Percentiles rank a stretch among this genome's conserved stretches.
Evolutionary conservation across 1,140 invertebrate genomes (phyloP).

Genomic region (Zaprionus ornatus): DNA sequence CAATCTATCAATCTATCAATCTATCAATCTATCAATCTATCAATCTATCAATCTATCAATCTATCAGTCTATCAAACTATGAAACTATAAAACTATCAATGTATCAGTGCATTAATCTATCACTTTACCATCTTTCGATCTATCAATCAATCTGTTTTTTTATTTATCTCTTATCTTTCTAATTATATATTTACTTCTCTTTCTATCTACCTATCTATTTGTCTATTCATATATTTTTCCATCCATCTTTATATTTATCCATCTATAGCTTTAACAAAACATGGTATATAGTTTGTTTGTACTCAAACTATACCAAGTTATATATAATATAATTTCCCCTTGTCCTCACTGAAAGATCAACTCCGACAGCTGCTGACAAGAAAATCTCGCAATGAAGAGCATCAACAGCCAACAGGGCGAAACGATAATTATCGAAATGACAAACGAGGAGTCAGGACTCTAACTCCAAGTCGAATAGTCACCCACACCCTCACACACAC

Average conservation of each 20-base stretch:
- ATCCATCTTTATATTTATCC: not conserved
- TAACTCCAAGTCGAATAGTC: not conserved
- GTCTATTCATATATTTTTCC: not conserved
- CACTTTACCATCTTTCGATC: too few relatives aligned
- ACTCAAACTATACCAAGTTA: not conserved
- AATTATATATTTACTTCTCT: not conserved
- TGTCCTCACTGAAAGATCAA: conserved; percentile 4
- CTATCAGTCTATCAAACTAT: too few relatives aligned
- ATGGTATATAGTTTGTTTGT: not conserved
- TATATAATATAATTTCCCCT: not conserved
- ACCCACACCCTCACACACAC: not conserved
- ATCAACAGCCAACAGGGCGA: conserved; percentile 50
- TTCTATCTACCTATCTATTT: not conserved
- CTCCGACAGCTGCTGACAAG: conserved; percentile 16
- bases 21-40: too few relatives aligned
- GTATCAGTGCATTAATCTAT: too few relatives aligned
- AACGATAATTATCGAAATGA: conserved; percentile 69
- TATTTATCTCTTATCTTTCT: not conserved
- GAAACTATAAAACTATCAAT: too few relatives aligned
- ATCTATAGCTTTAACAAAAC: not conserved
- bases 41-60: too few relatives aligned
- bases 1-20: too few relatives aligned
- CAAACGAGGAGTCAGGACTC: conserved; percentile 48
- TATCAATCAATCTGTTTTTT: too few relatives aligned
- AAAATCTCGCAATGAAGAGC: conserved; percentile 26